These are phyloP conservation scores for Lucinisca nassula DNA, from an alignment of 2,888 invertebrate species.

Conservation along the genomic window DNA sequence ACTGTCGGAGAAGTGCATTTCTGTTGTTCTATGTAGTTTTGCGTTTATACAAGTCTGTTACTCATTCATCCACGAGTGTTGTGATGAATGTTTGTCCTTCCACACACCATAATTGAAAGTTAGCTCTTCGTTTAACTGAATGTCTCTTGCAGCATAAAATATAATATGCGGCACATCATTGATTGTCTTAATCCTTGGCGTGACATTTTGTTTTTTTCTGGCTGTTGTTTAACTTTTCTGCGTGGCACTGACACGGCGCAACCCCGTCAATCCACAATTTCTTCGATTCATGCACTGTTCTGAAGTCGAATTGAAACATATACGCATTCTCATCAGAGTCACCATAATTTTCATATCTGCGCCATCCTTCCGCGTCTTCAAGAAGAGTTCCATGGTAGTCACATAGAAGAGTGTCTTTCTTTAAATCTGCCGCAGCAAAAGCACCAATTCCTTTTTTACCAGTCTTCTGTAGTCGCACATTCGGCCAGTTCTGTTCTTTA, in stretches of 20 bases:
- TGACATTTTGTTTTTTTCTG: slow-evolving; percentile 16
- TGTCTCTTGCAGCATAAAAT: not conserved
- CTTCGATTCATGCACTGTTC: not conserved
- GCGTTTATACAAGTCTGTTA: not conserved
- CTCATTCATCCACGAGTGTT: not conserved
- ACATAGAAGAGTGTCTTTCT: not conserved
- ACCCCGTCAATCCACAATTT: slow-evolving; percentile 3
- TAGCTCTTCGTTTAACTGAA: not conserved
- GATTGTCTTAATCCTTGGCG: not conserved
- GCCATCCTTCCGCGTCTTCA: not conserved
- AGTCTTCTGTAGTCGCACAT: not conserved
- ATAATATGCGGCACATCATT: not conserved
- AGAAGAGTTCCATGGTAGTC: slow-evolving; percentile 16
- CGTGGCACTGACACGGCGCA: slow-evolving; percentile 11
- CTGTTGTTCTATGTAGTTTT: too few relatives aligned
- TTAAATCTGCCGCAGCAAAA: not conserved
- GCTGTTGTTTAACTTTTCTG: slow-evolving; percentile 4
- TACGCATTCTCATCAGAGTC: not conserved
- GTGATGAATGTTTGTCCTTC: not conserved
- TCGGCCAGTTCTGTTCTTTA: not conserved
- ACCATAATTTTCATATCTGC: slow-evolving; percentile 4
- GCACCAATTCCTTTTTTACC: not conserved
- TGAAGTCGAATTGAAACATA: slow-evolving; percentile 3
- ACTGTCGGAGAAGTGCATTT: not conserved
- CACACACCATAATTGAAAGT: not conserved